These are phyloP conservation scores for Drosophila nannoptera DNA, from an alignment of 1,140 invertebrate genomes.

Conservation along the genomic window DNA sequence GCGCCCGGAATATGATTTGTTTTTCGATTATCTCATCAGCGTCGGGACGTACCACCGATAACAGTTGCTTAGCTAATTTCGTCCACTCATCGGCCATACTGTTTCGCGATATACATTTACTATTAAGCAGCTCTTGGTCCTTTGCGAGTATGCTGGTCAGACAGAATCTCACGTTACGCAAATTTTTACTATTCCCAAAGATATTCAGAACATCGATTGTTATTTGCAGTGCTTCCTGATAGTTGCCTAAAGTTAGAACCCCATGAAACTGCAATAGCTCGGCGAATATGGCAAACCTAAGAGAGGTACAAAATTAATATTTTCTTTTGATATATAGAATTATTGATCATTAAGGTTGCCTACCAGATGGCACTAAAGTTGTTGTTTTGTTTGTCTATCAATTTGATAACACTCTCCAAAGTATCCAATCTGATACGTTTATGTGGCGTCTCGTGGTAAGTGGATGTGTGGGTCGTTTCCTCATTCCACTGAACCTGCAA, in stretches of 20 bases:
- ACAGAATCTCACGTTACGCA: conserved; percentile 53
- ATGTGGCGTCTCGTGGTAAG: conserved; percentile 21
- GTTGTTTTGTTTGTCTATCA: conserved; percentile 29
- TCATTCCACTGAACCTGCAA: conserved; percentile 52
- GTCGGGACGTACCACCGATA: conserved; percentile 46
- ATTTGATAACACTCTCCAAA: conserved; percentile 57
- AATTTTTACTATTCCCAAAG: conserved; percentile 52
- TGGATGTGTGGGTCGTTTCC: neutral
- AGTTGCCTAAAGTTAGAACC: conserved; percentile 56
- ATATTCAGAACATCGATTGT: conserved; percentile 46
- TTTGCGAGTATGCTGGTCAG: conserved; percentile 38
- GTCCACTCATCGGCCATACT: conserved; percentile 45
- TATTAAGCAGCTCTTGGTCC: conserved; percentile 27
- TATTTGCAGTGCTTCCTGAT: conserved; percentile 36
- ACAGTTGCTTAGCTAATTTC: conserved; percentile 51
- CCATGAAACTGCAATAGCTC: conserved; percentile 47
- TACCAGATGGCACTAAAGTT: conserved; percentile 66
- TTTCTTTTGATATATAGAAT: neutral
- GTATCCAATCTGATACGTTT: conserved; percentile 50
- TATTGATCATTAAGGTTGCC: neutral
- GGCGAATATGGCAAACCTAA: conserved; percentile 62
- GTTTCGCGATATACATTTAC: conserved; percentile 20
- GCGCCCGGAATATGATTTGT: conserved; percentile 49
- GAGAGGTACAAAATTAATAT: neutral
- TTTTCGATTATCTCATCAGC: conserved; percentile 60